Evolutionary conservation across 2,888 invertebrate genomes (phyloP), one percentile per base, ranked within the genome.

Genomic region (Eilema caniola): DNA sequence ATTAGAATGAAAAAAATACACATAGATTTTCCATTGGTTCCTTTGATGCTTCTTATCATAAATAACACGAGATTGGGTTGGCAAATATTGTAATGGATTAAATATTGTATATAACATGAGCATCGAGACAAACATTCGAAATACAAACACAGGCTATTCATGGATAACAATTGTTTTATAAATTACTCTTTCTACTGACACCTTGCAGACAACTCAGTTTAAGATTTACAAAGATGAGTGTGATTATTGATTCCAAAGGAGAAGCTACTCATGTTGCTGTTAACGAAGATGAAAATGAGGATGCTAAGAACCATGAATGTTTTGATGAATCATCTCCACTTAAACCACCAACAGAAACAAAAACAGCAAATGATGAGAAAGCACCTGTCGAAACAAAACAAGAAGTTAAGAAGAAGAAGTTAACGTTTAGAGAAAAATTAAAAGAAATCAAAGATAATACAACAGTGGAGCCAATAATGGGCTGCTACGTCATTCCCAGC

Each of bases 391-490:
- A 81, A 62, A 12, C 24, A 0, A 77, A 75, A 73, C 71, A 83
- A 68, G 79, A 83, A 78, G 66, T 67, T n/a, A 83, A 84, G 80
- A 85, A 84, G 80, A 85, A 81, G 61, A 90, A 89, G 72, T 72
- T 90, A 31, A 86, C 91, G 3, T 72, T 93, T 24, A 80, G 75
- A 70, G 89, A 95, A 84, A 89, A 86, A 79, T 71, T 93, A 23
- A 92, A 89, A 88, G 56, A 87, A 23, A 93, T 95, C 3, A 94
- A 93, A 83, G 88, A 88, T 0, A 95, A 97, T 85, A 96, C 96
- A 74, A 97, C 97, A 28, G 97, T 97, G 1, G 97, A 97, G 85
- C 97, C 97, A 0, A 96, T 97, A 93, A 92, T 97, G 84, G 97
- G 96, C 0, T 97, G 97, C 79, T 97, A 97, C 86, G 96, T 97